Base-by-base conservation (phyloP, 64 coral and sea anemone species). In the Cladopsammia gracilis region DNA sequence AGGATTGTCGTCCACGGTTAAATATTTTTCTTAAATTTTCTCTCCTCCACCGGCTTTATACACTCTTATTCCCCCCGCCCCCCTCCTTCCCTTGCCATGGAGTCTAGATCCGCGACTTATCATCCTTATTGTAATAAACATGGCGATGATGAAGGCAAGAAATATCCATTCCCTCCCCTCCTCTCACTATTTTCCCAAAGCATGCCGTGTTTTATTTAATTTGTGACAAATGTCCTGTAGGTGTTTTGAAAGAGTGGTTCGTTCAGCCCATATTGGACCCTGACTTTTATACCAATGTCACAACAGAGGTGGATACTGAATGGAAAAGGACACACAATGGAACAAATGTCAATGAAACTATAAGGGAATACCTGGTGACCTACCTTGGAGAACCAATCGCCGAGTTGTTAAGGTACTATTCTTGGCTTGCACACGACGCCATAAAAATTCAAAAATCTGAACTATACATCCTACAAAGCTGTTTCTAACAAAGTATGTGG, bases 331-430 rank as follows among this genome's bases (percentile, higher is more conserved):
- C 10, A 48, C 66, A 75, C 6, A 3, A 56, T 56, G 91, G 82
- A 52, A 70, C 47, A 12, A 79, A 68, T 14, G 91, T 85, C 22
- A 64, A 49, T 13, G 70, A 93, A 70, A 77, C 62, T 0, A 25
- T 93, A 1, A 66, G 78, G 49, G 58, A 78, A 1, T 77, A 48
- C 49, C n/a, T 93, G 10, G 47, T 93, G 50, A 78, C 43, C 8
- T 68, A 87, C 42, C 4, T 93, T 23, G 91, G 91, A 11, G 22
- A 77, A 19, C 82, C 91, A 12, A 74, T 93, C 18, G 58, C 25
- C 11, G 46, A 77, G 46, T 8, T 93, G 58, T 26, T 93, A 22
- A 66, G 91, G 91, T 93, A 93, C 48, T 26, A 8, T 1, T 3
- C n/a, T 25, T 34, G 34, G 34, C 2, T 34, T 34, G 34, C 34